phyloP scores from a whole-genome alignment of 2,113 vertebrate genomes.

The Lynx canadensis region DNA sequence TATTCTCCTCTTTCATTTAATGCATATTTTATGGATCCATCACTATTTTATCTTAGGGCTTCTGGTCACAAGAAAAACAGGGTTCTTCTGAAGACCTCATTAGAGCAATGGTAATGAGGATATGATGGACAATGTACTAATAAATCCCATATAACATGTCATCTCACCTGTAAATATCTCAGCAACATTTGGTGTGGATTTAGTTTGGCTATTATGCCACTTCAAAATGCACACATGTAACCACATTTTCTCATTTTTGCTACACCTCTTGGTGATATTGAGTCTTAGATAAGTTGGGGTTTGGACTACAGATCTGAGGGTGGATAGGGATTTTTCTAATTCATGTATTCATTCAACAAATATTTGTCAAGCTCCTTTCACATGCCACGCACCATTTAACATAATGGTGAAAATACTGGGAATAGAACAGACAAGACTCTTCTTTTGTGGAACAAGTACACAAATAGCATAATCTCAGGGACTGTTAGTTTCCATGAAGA shows the following conservation, averaged over 20 bases:
- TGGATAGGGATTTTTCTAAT: not conserved
- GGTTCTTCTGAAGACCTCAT: not conserved
- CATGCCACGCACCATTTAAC: not conserved
- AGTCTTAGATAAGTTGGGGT: not conserved
- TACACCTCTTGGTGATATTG: not conserved
- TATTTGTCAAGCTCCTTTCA: conserved; percentile 34
- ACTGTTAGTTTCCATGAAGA: not conserved
- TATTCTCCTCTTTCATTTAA: not conserved
- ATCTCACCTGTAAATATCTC: not conserved
- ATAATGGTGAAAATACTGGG: not conserved
- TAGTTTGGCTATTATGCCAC: not conserved
- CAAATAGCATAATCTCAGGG: not conserved
- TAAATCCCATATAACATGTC: not conserved
- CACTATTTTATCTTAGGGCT: not conserved
- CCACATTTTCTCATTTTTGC: not conserved
- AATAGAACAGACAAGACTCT: not conserved
- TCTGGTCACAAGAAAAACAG: not conserved
- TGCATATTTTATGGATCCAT: not conserved
- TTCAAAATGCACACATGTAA: not conserved
- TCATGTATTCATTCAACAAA: conserved; percentile 61
- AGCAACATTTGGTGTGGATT: not conserved
- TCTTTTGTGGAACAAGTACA: not conserved
- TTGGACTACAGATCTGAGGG: no score
- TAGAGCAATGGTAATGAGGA: not conserved
- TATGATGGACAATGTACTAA: not conserved